Conservation (phyloP, 2,888 invertebrate genomes). For the Nemotelus nigrinus region DNA sequence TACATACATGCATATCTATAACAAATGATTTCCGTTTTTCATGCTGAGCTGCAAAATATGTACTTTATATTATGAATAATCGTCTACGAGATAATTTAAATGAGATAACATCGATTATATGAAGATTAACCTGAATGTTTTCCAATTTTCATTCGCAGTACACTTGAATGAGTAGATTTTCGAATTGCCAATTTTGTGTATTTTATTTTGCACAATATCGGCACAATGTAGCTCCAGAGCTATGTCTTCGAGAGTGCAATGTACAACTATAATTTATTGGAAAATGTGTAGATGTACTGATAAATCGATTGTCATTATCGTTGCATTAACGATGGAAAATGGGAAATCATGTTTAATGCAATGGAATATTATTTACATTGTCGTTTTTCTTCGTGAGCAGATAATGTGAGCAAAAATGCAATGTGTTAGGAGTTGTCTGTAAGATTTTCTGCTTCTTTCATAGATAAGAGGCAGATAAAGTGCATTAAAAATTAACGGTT, state of each 20-base stretch:
- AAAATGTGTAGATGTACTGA: too few relatives aligned
- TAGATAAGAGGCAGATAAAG: too few relatives aligned
- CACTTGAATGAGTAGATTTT: too few relatives aligned
- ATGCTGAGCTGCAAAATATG: background rate
- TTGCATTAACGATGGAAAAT: constrained; percentile 6
- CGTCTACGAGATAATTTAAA: constrained; percentile 18
- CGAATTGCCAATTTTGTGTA: background rate
- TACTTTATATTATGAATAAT: constrained; percentile 3
- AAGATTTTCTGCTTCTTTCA: too few relatives aligned
- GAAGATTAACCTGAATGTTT: constrained; percentile 11
- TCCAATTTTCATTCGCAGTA: background rate
- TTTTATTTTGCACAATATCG: background rate
- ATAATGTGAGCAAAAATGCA: too few relatives aligned
- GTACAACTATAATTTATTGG: too few relatives aligned
- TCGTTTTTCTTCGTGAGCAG: too few relatives aligned
- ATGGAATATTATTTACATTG: too few relatives aligned
- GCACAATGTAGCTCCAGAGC: too few relatives aligned
- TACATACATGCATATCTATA: background rate
- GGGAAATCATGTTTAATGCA: background rate
- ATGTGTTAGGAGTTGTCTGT: too few relatives aligned
- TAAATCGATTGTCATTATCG: background rate
- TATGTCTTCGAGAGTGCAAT: too few relatives aligned
- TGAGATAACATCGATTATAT: constrained; percentile 18
- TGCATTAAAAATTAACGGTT: too few relatives aligned
- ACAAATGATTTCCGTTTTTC: background rate